Conservation (phyloP, 1,140 invertebrate genomes). For the Oncopodura yosiiana region DNA sequence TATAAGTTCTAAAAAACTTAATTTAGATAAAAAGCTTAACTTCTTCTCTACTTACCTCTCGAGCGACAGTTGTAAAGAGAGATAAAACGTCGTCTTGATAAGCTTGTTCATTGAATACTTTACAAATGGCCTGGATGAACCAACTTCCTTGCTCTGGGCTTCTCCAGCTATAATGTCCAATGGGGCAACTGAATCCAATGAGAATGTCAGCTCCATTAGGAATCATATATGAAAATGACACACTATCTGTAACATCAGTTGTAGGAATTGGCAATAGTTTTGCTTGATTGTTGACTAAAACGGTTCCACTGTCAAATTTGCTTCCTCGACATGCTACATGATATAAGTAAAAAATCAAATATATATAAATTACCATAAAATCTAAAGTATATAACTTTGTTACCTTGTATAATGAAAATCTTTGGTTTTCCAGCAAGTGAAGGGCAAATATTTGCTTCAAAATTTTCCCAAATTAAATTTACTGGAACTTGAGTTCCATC, state of each 20-base stretch:
- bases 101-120: slow-evolving; percentile 45
- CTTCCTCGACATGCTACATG: slow-evolving; percentile 46
- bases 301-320: slow-evolving; percentile 43
- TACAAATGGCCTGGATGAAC: slow-evolving; percentile 58
- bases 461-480: slow-evolving; percentile 43
- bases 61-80: slow-evolving; percentile 55
- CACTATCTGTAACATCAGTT: slow-evolving; percentile 34
- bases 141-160: slow-evolving; percentile 55
- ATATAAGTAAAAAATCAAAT: neutral
- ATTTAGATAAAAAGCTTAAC: neutral
- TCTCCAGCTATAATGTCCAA: slow-evolving; percentile 67
- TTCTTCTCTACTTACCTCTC: slow-evolving; percentile 36
- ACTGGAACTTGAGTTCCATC: slow-evolving; percentile 39
- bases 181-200: slow-evolving; percentile 85
- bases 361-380: neutral
- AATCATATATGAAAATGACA: slow-evolving; percentile 56
- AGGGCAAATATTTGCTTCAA: slow-evolving; percentile 45
- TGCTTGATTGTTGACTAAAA: slow-evolving; percentile 30
- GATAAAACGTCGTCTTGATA: slow-evolving; percentile 48
- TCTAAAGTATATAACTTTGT: too few species aligned
- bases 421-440: slow-evolving; percentile 47
- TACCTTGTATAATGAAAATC: slow-evolving; percentile 43
- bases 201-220: slow-evolving; percentile 88
- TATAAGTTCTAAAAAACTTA: neutral
- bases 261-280: slow-evolving; percentile 26